Percentiles rank a stretch among this genome's conserved stretches.
phyloP scores from a whole-genome alignment of 2,888 invertebrate species.

The Thumatha senex region DNA sequence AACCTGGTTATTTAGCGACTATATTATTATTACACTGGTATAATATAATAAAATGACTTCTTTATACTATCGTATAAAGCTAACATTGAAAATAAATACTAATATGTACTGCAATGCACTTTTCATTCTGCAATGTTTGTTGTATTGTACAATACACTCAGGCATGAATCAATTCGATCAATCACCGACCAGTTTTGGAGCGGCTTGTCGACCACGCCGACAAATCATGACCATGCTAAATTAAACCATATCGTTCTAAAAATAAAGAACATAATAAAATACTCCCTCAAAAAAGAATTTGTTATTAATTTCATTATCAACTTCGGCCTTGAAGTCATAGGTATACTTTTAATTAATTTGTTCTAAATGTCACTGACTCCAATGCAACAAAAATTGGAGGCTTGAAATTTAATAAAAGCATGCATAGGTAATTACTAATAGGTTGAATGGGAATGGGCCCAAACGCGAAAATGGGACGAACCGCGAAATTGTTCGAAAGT shows the following conservation, averaged over 20 bases:
- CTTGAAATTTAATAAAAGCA: neutral
- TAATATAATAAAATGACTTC: no score
- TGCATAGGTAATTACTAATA: no score
- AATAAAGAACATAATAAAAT: slow-evolving; percentile 24
- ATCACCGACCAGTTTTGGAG: slow-evolving; percentile 38
- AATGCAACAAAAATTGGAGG: neutral
- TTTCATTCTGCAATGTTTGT: no score
- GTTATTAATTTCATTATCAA: slow-evolving; percentile 25
- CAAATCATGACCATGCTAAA: slow-evolving; percentile 18
- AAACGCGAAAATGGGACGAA: no score
- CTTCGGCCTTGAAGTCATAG: slow-evolving; percentile 30
- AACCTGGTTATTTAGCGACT: no score
- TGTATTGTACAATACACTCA: no score
- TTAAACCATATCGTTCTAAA: slow-evolving; percentile 10
- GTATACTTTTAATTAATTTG: slow-evolving; percentile 29
- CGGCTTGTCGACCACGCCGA: slow-evolving; percentile 52
- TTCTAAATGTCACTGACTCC: slow-evolving; percentile 30
- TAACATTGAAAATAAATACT: no score
- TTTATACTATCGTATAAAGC: no score
- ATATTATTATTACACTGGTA: no score
- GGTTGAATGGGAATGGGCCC: no score
- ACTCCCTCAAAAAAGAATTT: slow-evolving; percentile 17
- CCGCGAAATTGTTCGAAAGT: no score
- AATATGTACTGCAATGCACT: no score
- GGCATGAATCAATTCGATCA: slow-evolving; percentile 25